These are phyloP conservation scores for Holcopasites calliopsidis DNA, from an alignment of 1,140 invertebrate genomes.

Conservation along the genomic window DNA sequence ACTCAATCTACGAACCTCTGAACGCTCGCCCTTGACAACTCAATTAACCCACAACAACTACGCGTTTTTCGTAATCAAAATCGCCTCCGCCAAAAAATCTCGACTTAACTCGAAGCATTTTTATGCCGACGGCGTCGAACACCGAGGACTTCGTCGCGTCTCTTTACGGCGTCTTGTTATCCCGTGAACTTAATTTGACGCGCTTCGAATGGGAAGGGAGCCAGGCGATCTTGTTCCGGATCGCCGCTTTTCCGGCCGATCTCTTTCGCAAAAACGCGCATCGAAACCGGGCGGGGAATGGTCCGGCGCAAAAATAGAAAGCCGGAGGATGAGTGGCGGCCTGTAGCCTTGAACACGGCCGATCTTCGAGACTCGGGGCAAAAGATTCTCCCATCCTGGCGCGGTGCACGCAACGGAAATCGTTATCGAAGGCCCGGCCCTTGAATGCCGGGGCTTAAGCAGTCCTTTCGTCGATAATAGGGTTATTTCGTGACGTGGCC, in stretches of 20 bases:
- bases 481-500: slow-evolving; percentile 35
- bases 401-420: slow-evolving; percentile 32
- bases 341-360: slow-evolving; percentile 32
- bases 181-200: slow-evolving; percentile 5
- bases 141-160: background rate
- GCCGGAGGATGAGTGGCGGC: background rate
- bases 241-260: background rate
- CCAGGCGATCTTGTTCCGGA: background rate
- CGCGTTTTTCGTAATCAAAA: too few relatives aligned
- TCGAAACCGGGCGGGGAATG: background rate
- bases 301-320: slow-evolving; percentile 23
- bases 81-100: too few relatives aligned
- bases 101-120: too few relatives aligned
- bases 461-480: slow-evolving; percentile 38
- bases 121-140: too few relatives aligned
- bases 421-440: slow-evolving; percentile 29
- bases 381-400: slow-evolving; percentile 25
- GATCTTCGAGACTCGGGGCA: background rate
- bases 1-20: background rate
- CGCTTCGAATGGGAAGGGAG: background rate
- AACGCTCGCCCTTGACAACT: background rate
- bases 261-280: background rate
- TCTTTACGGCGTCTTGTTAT: slow-evolving; percentile 12
- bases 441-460: background rate
- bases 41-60: too few relatives aligned